Evolutionary conservation across 2,888 invertebrate genomes (phyloP).

Genomic region (Caenorhabditis sp.): DNA sequence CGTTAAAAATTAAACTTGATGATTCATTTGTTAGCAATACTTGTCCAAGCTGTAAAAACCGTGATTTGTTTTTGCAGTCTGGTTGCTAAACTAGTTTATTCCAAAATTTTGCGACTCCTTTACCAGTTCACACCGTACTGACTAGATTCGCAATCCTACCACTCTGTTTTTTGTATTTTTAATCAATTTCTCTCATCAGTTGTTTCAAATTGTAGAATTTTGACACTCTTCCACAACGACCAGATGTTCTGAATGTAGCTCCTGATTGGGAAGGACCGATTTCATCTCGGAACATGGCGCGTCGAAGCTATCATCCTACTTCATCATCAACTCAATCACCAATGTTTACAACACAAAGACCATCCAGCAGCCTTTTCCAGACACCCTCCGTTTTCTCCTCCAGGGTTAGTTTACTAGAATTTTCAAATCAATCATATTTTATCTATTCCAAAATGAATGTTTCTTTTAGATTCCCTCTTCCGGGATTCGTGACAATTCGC

Average conservation of each 20-base stretch:
- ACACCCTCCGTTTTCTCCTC: constrained; percentile 27
- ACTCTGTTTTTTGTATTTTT: no score
- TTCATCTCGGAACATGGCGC: not conserved
- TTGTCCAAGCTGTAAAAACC: no score
- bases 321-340: constrained; percentile 5
- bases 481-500: constrained; percentile 45
- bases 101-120: no score
- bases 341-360: constrained; percentile 12
- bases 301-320: constrained; percentile 16
- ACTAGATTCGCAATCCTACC: no score
- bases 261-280: not conserved
- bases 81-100: no score
- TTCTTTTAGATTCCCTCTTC: not conserved
- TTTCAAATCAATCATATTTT: no score
- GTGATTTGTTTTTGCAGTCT: no score
- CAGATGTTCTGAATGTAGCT: constrained; percentile 30
- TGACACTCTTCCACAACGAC: constrained; percentile 40
- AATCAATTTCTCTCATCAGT: not conserved
- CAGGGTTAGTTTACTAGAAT: constrained; percentile 21
- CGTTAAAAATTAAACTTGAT: no score
- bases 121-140: no score
- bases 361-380: constrained; percentile 14
- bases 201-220: constrained; percentile 20
- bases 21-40: no score
- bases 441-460: not conserved